Conservation (phyloP, 1,140 invertebrate species). For the Zaprionus kolodkinae region DNA sequence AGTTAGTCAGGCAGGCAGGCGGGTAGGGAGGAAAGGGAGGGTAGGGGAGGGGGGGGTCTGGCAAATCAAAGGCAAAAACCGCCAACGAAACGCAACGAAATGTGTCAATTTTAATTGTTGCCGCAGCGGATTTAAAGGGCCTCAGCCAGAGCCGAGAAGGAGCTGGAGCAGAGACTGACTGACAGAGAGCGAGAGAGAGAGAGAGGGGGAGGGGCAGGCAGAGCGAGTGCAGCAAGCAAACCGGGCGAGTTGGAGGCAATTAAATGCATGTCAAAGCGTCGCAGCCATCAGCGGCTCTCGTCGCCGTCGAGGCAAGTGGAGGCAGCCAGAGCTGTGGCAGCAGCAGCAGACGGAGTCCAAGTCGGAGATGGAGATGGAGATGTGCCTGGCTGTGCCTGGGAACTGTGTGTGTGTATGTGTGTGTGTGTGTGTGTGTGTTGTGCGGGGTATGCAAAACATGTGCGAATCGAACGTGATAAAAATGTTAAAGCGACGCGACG, state of each 20-base stretch:
- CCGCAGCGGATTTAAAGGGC: slow-evolving; percentile 75
- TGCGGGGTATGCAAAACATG: slow-evolving; percentile 80
- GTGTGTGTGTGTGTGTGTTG: slow-evolving; percentile 2
- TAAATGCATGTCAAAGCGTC: slow-evolving; percentile 84
- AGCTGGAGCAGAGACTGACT: slow-evolving; percentile 13
- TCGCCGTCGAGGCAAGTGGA: slow-evolving; percentile 25
- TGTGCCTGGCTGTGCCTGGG: slow-evolving; percentile 16
- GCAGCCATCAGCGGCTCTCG: slow-evolving; percentile 59
- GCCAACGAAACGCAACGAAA: slow-evolving; percentile 74
- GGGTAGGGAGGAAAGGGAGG: neutral
- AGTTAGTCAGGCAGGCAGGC: slow-evolving; percentile 17
- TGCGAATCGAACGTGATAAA: slow-evolving; percentile 84
- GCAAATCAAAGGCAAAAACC: slow-evolving; percentile 52
- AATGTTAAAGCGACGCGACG: slow-evolving; percentile 69
- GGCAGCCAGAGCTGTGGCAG: no score
- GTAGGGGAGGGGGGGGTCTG: neutral
- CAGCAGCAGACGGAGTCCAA: neutral
- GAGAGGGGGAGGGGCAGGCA: neutral
- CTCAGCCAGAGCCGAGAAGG: slow-evolving; percentile 18
- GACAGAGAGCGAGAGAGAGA: neutral
- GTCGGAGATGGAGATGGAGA: slow-evolving; percentile 21
- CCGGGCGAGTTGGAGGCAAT: slow-evolving; percentile 67
- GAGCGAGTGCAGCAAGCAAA: slow-evolving; percentile 5
- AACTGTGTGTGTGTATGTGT: slow-evolving; percentile 31
- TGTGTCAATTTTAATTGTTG: slow-evolving; percentile 83